Evolutionary conservation across 92 coral and sea anemone species (phyloP).

Genomic region (Porites lobata): DNA sequence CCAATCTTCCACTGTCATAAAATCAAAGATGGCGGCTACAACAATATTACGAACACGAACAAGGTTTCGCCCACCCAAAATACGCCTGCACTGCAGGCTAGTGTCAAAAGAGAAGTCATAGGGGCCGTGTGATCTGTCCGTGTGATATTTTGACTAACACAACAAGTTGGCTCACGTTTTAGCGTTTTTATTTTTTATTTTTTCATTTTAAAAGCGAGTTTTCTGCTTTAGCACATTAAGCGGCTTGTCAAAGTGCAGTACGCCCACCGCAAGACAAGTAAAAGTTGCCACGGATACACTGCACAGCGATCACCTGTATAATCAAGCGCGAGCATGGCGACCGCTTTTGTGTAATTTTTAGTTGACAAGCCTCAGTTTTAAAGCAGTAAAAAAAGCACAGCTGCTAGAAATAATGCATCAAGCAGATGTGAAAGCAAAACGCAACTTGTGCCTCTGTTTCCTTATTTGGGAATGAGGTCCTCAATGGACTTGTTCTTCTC

Average conservation of each 20-base stretch:
- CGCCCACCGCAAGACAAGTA: conserved; percentile 55
- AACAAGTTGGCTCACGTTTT: neutral
- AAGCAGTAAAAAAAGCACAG: conserved; percentile 28
- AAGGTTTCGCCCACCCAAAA: no score
- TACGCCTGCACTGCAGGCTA: no score
- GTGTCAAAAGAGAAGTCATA: no score
- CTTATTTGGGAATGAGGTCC: conserved; percentile 84
- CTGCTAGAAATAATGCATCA: conserved; percentile 15
- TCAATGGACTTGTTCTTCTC: conserved; percentile 90
- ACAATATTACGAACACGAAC: no score
- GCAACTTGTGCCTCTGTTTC: neutral
- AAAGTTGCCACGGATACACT: conserved; percentile 45
- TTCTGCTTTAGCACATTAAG: conserved; percentile 24
- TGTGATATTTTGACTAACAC: neutral
- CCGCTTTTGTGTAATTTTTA: conserved; percentile 19
- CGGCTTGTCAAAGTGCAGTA: conserved; percentile 53
- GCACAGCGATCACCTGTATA: conserved; percentile 44
- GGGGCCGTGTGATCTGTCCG: neutral
- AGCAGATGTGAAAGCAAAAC: neutral
- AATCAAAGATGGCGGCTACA: no score
- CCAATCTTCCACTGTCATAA: no score
- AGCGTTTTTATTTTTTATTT: neutral
- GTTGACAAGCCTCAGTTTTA: conserved; percentile 39
- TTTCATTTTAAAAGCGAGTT: neutral
- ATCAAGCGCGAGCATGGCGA: conserved; percentile 16